Evolutionary conservation across 2,113 vertebrate genomes (phyloP).

Genomic region (Acrocephalus arundinaceus): DNA sequence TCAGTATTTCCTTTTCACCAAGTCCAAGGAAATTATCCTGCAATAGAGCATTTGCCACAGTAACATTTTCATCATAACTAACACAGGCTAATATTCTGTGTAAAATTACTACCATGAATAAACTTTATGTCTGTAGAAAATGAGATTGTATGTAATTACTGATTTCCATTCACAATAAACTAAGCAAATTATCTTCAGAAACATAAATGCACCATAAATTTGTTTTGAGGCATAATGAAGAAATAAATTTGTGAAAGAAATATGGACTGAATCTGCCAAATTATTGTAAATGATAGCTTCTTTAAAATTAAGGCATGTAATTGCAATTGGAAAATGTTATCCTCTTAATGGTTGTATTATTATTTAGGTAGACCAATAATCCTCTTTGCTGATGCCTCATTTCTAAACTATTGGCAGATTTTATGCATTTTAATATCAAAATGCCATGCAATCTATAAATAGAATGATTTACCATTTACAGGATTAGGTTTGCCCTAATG

Average conservation of each 20-base stretch:
- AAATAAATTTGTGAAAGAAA: slow-evolving; percentile 86
- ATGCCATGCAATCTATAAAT: slow-evolving; percentile 66
- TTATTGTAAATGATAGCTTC: slow-evolving; percentile 82
- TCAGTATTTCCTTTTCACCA: slow-evolving; percentile 61
- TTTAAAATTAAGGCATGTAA: slow-evolving; percentile 84
- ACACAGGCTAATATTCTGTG: slow-evolving; percentile 77
- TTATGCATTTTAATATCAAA: slow-evolving; percentile 77
- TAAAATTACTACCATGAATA: slow-evolving; percentile 83
- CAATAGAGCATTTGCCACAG: slow-evolving; percentile 64
- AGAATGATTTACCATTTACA: slow-evolving; percentile 68
- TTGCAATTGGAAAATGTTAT: slow-evolving; percentile 81
- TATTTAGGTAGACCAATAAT: slow-evolving; percentile 79
- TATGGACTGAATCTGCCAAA: slow-evolving; percentile 81
- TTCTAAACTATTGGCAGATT: slow-evolving; percentile 77
- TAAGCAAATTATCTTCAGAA: slow-evolving; percentile 82
- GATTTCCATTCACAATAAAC: slow-evolving; percentile 86
- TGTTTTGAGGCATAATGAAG: slow-evolving; percentile 83
- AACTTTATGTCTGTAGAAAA: slow-evolving; percentile 83
- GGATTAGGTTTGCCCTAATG: slow-evolving; percentile 62
- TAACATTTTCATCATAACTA: slow-evolving; percentile 78
- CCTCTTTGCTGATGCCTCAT: slow-evolving; percentile 71
- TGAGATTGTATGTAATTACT: slow-evolving; percentile 83
- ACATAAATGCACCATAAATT: slow-evolving; percentile 82
- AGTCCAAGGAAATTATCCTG: slow-evolving; percentile 61
- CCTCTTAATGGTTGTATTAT: slow-evolving; percentile 77